A percentile compares a stretch with the other conserved stretches of the same genome.
These are phyloP conservation scores for Ormyrus labotus DNA, from an alignment of 2,888 invertebrate species.

Conservation along the genomic window DNA sequence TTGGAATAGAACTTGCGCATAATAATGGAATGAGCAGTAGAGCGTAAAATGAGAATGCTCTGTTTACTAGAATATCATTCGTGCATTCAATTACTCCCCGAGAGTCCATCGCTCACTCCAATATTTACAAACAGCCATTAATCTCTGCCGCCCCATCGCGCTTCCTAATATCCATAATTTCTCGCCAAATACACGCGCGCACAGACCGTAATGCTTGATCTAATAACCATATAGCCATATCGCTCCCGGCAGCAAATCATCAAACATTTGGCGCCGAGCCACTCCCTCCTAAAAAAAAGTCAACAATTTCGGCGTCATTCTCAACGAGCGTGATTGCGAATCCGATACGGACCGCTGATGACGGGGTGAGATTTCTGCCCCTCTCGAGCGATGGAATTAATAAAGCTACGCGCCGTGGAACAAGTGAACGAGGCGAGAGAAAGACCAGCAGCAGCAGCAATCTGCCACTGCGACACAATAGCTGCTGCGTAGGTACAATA, in stretches of 20 bases:
- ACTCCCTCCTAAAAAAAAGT: constrained; percentile 40
- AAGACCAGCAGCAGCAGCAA: constrained; percentile 16
- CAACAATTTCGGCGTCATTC: constrained; percentile 13
- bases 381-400: constrained; percentile 72
- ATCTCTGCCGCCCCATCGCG: constrained; percentile 25
- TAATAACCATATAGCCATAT: neutral
- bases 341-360: constrained; percentile 19
- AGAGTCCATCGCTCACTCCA: constrained; percentile 21
- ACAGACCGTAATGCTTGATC: constrained; percentile 9
- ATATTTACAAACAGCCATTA: constrained; percentile 43
- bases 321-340: constrained; percentile 42
- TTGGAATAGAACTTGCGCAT: too few species aligned
- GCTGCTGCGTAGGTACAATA: neutral
- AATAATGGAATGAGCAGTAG: too few species aligned
- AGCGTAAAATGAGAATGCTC: too few species aligned
- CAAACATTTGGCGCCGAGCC: constrained; percentile 55
- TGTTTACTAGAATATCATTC: neutral
- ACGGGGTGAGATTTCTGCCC: constrained; percentile 62
- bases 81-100: neutral
- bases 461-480: constrained; percentile 42
- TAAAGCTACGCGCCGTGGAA: constrained; percentile 68
- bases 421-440: constrained; percentile 31
- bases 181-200: constrained; percentile 10
- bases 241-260: constrained; percentile 28
- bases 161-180: constrained; percentile 44